Percentiles rank a stretch among this genome's conserved stretches.
These are phyloP conservation scores for Leptopterna dolabrata DNA, from an alignment of 2,888 invertebrate genomes.

Conservation along the genomic window DNA sequence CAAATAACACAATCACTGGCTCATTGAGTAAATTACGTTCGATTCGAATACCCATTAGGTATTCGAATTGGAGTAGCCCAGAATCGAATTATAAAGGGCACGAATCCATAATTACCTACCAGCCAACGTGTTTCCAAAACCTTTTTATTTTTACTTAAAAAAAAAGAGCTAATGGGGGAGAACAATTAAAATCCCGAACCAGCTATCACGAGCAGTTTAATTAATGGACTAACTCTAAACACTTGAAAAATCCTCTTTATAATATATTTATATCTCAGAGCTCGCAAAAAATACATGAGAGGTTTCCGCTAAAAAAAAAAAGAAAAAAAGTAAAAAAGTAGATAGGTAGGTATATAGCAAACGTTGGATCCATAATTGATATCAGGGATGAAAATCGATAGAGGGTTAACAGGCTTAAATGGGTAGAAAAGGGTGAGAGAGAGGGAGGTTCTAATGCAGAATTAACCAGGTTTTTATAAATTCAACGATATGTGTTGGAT, in stretches of 20 bases:
- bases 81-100: not conserved
- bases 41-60: too few relatives aligned
- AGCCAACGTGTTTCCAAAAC: not conserved
- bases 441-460: conserved; percentile 16
- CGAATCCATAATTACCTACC: not conserved
- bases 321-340: too few relatives aligned
- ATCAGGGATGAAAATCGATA: not conserved
- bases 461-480: conserved; percentile 42
- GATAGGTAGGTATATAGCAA: conserved; percentile 13
- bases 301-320: not conserved
- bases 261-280: conserved; percentile 17
- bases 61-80: too few relatives aligned
- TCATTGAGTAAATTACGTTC: too few relatives aligned
- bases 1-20: too few relatives aligned
- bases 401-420: not conserved
- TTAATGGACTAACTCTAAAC: conserved; percentile 20
- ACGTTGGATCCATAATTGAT: conserved; percentile 44
- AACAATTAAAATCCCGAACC: not conserved
- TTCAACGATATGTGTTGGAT: conserved; percentile 36
- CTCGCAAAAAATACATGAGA: conserved; percentile 28
- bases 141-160: not conserved
- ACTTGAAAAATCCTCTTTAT: conserved; percentile 15
- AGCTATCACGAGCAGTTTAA: conserved; percentile 14
- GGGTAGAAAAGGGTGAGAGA: not conserved
- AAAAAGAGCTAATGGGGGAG: not conserved